Evolutionary conservation across 2,888 invertebrate genomes (phyloP), one percentile per base, ranked within the genome.

Genomic region (Clivina fossor): DNA sequence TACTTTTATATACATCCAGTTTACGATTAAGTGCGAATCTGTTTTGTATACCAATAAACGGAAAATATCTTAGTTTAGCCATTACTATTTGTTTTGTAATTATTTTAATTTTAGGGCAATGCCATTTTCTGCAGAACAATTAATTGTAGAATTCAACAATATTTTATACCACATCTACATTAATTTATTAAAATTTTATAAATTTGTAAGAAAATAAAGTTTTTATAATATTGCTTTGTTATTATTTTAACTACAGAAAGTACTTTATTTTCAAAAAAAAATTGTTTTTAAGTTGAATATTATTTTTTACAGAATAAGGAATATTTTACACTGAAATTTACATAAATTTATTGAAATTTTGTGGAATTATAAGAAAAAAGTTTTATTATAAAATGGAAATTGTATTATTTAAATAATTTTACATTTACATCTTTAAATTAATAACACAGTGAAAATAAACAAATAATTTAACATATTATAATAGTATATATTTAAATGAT

Each of bases 1-100:
- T 91, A 57, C 77, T 91, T 20, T 74, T 90, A 61, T 91, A 86
- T 70, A 84, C 89, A 1, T 85, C 88, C 1, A 85, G 87, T 35
- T 74, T 91, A 46, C 81, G 82, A 64, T 81, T 91, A 71, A 82
- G 82, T 58, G 90, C 90, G 2, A 84, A 84, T 69, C 76, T 91
- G 1, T 88, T 85, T 69, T 80, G 82, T 67, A 81, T 85, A 66
- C 88, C 90, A 5, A 80, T 91, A 56, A 84, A 83, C 16, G 83
- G 84, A 2, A 79, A 83, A 62, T 85, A 85, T 65, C 71, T 90
- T 3, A 85, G 83, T 64, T 76, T 86, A 28, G 68, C 81, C 11
- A 72, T 87, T 16, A 82, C 86, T 2, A 61, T 85, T 24, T 71
- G 79, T 1, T 73, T 80, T 40, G 76, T 88, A 47, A 68, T 77